These are phyloP conservation scores for Hesperia comma DNA, from an alignment of 2,888 invertebrate species.

Conservation along the genomic window DNA sequence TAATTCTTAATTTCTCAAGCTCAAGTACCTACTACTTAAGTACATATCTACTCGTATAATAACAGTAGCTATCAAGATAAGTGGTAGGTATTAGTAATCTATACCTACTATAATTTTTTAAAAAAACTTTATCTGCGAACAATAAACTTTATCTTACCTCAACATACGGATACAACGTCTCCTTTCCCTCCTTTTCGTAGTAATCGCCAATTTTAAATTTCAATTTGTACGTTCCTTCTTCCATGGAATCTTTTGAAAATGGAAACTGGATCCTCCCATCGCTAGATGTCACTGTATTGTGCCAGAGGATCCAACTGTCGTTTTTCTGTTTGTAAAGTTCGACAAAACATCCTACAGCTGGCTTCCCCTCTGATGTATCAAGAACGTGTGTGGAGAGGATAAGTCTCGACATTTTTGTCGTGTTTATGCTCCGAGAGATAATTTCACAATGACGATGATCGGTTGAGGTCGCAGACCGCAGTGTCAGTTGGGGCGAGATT, in stretches of 20 bases:
- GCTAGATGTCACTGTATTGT: conserved; percentile 84
- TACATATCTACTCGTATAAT: too few species aligned
- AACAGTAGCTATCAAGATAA: too few species aligned
- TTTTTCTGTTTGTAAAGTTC: conserved; percentile 87
- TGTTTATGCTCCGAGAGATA: conserved; percentile 5
- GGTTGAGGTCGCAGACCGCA: conserved; percentile 13
- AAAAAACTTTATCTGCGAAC: too few species aligned
- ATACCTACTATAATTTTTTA: too few species aligned
- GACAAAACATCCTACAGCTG: conserved; percentile 86
- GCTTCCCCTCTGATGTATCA: conserved; percentile 88
- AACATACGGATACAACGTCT: conserved; percentile 90
- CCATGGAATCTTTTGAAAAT: conserved; percentile 83
- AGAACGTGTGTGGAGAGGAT: conserved; percentile 90
- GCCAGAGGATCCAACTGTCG: conserved; percentile 87
- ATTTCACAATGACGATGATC: neutral
- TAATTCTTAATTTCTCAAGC: too few species aligned
- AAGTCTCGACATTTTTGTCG: conserved; percentile 69
- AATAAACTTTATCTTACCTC: conserved; percentile 79
- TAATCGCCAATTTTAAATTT: conserved; percentile 89
- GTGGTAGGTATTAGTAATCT: too few species aligned
- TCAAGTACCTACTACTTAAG: too few species aligned
- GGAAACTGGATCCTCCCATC: conserved; percentile 88
- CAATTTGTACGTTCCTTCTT: conserved; percentile 88
- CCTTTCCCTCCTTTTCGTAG: conserved; percentile 83
- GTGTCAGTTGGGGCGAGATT: conserved; percentile 22